Base-by-base conservation (phyloP, 2,888 invertebrate species). In the Cataglyphis altisquamis region DNA sequence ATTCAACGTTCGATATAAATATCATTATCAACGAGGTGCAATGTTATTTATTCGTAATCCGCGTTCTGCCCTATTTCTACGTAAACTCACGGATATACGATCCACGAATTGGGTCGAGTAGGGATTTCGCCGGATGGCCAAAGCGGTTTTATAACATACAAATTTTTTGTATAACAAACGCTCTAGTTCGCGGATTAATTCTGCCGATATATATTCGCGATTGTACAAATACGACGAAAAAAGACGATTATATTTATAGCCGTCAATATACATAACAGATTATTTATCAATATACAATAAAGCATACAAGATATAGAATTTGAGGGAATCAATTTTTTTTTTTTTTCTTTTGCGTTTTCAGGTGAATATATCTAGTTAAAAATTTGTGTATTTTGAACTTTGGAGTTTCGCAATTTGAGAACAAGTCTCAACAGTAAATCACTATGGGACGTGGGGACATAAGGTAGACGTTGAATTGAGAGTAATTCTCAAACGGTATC, bases 1-100 rank as follows among this genome's bases (percentile, higher is more conserved):
- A 80, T 80, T 72, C 48, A 62, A 80, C 32, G 70, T 80, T 80
- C 60, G 25, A 80, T 52, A n/a, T 72, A 80, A 48, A 80, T 72
- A 60, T 45, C 45, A 55, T 78, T 78, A 78, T 80, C 45, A 60
- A 25, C 18, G 36, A 6, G 32, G 36, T 62, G 70, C 32, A 45
- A 48, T 41, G 78, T 80, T 80, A 80, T 80, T 80, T 78, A 78
- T 78, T 70, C 60, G 32, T 45, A 57, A n/a, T 60, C 1, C 32
- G 48, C 48, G 57, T 55, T 36, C 32, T 21, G 18, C 45, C 32
- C 36, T 78, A 41, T 41, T 62, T 10, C 36, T 18, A 6, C 57
- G 29, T 1, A 57, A 25, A 48, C 70, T 68, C 29, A 6, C 21
- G 25, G 36, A 70, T 45, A 52, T 52, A 25, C 72, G 29, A 45